Base-by-base conservation (phyloP, 2,113 vertebrate genomes). In the Oplegnathus fasciatus region DNA sequence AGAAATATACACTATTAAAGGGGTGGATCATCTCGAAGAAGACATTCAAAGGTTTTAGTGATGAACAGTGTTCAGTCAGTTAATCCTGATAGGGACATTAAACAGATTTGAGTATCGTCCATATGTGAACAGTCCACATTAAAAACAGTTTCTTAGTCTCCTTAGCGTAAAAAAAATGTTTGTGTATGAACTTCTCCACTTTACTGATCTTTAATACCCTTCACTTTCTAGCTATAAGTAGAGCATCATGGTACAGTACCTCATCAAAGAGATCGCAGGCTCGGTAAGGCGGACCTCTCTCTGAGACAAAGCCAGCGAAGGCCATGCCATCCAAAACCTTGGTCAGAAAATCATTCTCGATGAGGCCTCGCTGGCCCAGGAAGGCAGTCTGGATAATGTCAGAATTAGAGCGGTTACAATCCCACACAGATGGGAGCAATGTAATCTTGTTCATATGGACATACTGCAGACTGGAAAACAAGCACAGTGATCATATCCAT, bases 321-420 rank as follows among this genome's bases (percentile, higher is more conserved):
- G 98, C 97, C 98, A 99, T 99, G 94, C 98, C 98, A 90, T 97
- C 98, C 93, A 99, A 96, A 86, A 99, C 97, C 95, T 99, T 99
- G 83, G 96, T 97, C 78, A 99, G 95, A 92, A 99, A 99, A 94
- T 99, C 98, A 83, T 98, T 99, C 92, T 99, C 98, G 77, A 98
- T 96, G 85, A 99, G 96, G 87, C 98, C 98, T 87, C 98, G 96
- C 90, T 99, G 98, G 81, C 97, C 97, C 92, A 99, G 94, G 91
- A 99, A 99, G 93, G 98, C 97, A 93, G 98, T 96, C 98, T 99
- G 94, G 70, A 92, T 60, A 90, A 90, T 71, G 91, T 85, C 80
- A 95, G 82, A 93, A 83, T 75, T 65, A 93, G 46, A 92, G 70
- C 10, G 28, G 80, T 92, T 90, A 88, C 75, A 87, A 86, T 77